Conservation (phyloP, 2,888 invertebrate species). For the Eupeodes latifasciatus region DNA sequence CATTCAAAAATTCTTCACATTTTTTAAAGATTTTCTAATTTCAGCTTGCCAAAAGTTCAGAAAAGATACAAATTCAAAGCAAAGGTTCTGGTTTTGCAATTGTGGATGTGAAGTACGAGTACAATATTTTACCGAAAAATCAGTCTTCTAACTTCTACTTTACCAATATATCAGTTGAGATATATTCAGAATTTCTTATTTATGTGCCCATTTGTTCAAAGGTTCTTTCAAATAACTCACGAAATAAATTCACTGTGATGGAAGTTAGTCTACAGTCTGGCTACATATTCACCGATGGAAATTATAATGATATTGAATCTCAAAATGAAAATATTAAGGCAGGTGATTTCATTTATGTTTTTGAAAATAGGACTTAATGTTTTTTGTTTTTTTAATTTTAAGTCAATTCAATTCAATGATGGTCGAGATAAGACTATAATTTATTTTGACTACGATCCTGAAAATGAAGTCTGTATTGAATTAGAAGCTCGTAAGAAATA, state of each 20-base stretch:
- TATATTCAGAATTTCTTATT: neutral
- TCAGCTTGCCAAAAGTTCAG: neutral
- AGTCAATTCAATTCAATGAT: conserved; percentile 16
- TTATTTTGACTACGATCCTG: conserved; percentile 4
- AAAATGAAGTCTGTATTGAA: conserved; percentile 32
- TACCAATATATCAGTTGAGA: conserved; percentile 21
- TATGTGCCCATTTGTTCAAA: conserved; percentile 18
- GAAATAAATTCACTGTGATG: conserved; percentile 8
- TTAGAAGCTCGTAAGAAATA: neutral
- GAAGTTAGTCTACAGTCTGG: conserved; percentile 53
- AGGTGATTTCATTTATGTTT: neutral
- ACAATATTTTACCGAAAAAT: conserved; percentile 11
- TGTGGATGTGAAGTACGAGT: conserved; percentile 22
- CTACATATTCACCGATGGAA: conserved; percentile 7
- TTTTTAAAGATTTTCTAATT: neutral
- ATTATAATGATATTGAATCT: neutral
- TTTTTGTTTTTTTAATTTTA: neutral
- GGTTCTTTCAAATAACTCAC: neutral
- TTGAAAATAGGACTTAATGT: neutral
- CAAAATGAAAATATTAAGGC: conserved; percentile 24
- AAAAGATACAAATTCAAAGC: conserved; percentile 7
- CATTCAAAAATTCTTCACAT: neutral
- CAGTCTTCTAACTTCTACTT: neutral
- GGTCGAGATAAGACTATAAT: neutral
- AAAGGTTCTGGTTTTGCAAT: conserved; percentile 45